Conservation (phyloP, 2,797 vertebrate genomes). For the Synanceia verrucosa region DNA sequence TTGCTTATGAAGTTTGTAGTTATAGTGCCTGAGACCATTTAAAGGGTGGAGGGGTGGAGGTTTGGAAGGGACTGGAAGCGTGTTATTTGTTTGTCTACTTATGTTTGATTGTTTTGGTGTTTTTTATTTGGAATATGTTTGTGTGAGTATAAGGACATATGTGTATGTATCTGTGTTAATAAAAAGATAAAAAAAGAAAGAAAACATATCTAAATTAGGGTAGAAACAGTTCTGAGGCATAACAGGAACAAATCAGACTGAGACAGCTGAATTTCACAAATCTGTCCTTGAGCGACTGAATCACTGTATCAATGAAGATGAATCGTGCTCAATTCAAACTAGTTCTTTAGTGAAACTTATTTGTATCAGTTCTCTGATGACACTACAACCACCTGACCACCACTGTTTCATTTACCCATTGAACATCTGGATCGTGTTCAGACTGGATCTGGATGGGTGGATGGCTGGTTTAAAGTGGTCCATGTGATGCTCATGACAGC, state of each 20-base stretch:
- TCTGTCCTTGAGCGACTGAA: constrained; percentile 17
- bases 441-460: background rate
- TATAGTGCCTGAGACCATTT: too few relatives aligned
- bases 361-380: background rate
- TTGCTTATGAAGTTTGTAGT: too few relatives aligned
- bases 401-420: background rate
- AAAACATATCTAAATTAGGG: too few relatives aligned
- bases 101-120: too few relatives aligned
- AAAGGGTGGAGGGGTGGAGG: too few relatives aligned
- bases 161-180: too few relatives aligned
- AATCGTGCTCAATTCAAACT: constrained; percentile 21
- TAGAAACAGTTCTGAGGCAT: constrained; percentile 1
- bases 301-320: constrained; percentile 32
- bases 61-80: too few relatives aligned
- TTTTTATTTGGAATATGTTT: too few relatives aligned
- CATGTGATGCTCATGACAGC: constrained; percentile 17
- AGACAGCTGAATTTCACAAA: constrained; percentile 41
- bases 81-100: too few relatives aligned
- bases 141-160: too few relatives aligned
- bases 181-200: too few relatives aligned
- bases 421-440: background rate
- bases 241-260: constrained; percentile 30
- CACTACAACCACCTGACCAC: background rate
- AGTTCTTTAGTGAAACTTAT: background rate
- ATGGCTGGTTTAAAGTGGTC: constrained; percentile 9